These are phyloP conservation scores for Metridium senile DNA, from an alignment of 92 coral and sea anemone species.

Conservation along the genomic window DNA sequence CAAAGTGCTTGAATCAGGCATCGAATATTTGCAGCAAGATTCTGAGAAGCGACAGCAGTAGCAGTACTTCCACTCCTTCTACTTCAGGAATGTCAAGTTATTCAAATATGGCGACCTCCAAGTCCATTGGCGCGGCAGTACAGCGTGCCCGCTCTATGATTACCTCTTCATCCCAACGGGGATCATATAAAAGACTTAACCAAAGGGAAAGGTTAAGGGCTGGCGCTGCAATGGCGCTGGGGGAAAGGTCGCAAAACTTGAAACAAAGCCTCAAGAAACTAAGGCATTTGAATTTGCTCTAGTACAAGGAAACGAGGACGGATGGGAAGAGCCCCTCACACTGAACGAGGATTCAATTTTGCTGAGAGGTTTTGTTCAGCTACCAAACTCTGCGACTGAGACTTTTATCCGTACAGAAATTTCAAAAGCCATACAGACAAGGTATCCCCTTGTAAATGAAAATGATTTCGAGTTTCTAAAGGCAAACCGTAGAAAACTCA, in stretches of 20 bases:
- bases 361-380: conserved; percentile 42
- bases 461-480: conserved; percentile 36
- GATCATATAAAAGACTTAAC: conserved; percentile 39
- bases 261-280: conserved; percentile 13
- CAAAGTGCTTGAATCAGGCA: conserved; percentile 27
- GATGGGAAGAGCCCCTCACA: conserved; percentile 11
- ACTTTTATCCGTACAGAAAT: conserved; percentile 20
- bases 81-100: conserved; percentile 20
- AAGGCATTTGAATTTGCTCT: conserved; percentile 54
- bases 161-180: conserved; percentile 23
- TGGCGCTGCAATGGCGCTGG: not conserved
- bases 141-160: conserved; percentile 56
- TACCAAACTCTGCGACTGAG: conserved; percentile 34
- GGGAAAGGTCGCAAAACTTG: conserved; percentile 1
- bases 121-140: conserved; percentile 36
- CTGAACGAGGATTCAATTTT: conserved; percentile 30
- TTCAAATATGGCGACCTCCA: no score
- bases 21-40: conserved; percentile 34
- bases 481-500: conserved; percentile 40
- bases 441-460: conserved; percentile 34
- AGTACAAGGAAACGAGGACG: conserved; percentile 27
- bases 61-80: conserved; percentile 23
- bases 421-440: conserved; percentile 33
- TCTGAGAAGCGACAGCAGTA: no score
- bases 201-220: conserved; percentile 39